Base-by-base conservation (phyloP, 1,140 invertebrate species). In the Musca domestica region DNA sequence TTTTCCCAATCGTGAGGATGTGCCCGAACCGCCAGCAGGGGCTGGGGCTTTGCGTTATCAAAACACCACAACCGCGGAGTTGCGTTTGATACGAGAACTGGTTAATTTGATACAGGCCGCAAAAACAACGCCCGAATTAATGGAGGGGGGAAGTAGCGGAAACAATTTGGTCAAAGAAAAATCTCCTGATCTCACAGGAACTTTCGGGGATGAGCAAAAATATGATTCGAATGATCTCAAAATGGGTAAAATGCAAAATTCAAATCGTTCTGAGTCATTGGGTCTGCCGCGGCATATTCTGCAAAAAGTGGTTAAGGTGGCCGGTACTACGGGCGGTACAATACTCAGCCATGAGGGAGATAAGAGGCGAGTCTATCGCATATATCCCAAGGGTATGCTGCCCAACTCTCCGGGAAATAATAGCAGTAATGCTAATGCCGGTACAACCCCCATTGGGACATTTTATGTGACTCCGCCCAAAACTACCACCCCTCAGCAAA, bases 271-370 rank as follows among this genome's bases (percentile, higher is more conserved):
- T 3, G 23, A 9, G 23, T 15, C 41, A 12, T 9, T 65, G 14
- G 64, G 64, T 48, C 20, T 51, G 22, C 64, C 64, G 7, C 46
- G 46, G 2, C 64, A 30, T 15, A 23, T 65, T 30, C 4, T 65
- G 4, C 64, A 51, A n/a, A 65, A 65, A 30, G 64, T 65, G 1
- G 64, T 65, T 1, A 65, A 47, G 20, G 64, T 65, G 17, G 41
- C 64, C 1, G 64, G 64, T 9, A 1, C 41, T 3, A 30, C 2
- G n/a, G 41, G 64, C 14, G 47, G 64, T 12, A 65, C 48, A 9
- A 51, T 65, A 19, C 23, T 51, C 2, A 22, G 46, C 3, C 17
- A 30, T 7, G 46, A 65, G 17, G 64, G 64, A 3, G 64, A 48
- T 17, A 65, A 49, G 23, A 23, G 22, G 3, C 41, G 64, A 7